Evolutionary conservation across 1,140 invertebrate species (phyloP), one percentile per base, ranked within the genome.

Genomic region (Drosophila tropicalis): DNA sequence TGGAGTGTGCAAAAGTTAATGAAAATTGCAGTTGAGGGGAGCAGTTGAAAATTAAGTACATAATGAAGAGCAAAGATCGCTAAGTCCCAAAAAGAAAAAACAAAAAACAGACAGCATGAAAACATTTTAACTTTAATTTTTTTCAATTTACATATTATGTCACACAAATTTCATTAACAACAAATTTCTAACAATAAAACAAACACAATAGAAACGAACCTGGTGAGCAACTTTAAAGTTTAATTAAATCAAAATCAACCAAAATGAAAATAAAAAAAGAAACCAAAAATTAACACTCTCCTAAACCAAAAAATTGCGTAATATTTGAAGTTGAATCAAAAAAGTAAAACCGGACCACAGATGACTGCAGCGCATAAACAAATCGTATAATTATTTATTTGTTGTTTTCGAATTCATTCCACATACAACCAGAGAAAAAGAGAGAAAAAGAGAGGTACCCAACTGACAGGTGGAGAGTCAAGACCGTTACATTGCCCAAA

Each of bases 401-500:
- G 32, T 56, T 25, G 25, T 58, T 58, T 34, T 58, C 9, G 17
- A 19, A 58, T 58, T 58, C 56, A 58, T 19, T 32, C 32, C 56
- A 58, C 56, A 58, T 36, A 39, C 56, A 17, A 6, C 12, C 56
- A 58, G 15, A 58, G 15, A 58, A 9, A 58, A 3, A 34, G 2
- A 34, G 5, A 1, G 1, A 51, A 1, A 22, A 0, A 19, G 2
- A 19, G 5, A 47, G 15, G 7, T 2, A 3, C 2, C 10, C 7
- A 19, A 6, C 29, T 29, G 44, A 22, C 44, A 51, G 44, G 44
- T 51, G 19, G 44, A 51, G 56, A 58, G 56, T 58, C 56, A 58
- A 39, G 56, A 58, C 56, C 56, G 56, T 58, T 58, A 58, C 56
- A 58, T 58, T 58, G 56, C 56, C 56, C 56, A 58, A 39, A 58